Evolutionary conservation across 2,888 invertebrate species (phyloP).

Genomic region (Hirtodrosophila duncani): DNA sequence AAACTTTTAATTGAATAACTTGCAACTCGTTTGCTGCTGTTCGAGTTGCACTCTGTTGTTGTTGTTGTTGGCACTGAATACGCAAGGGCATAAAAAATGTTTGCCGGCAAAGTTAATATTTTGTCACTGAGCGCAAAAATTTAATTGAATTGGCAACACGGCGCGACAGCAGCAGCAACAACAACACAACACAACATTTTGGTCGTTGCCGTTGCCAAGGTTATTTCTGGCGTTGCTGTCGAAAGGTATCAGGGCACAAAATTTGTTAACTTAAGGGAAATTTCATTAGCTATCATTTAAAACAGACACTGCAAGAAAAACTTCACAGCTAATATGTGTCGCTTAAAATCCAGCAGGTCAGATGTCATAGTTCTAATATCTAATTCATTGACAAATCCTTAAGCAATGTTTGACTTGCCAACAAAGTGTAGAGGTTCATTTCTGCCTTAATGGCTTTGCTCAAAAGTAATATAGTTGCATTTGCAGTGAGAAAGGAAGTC

Average conservation of each 20-base stretch:
- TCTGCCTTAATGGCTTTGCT: too few relatives aligned
- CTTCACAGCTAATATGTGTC: constrained; percentile 1
- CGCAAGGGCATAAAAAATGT: constrained; percentile 34
- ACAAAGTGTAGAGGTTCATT: too few relatives aligned
- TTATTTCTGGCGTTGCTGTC: constrained; percentile 6
- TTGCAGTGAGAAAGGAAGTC: too few relatives aligned
- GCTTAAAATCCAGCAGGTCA: constrained; percentile 6
- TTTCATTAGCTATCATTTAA: constrained; percentile 64
- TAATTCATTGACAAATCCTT: too few relatives aligned
- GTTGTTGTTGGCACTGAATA: constrained; percentile 29
- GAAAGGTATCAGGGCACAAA: constrained; percentile 4
- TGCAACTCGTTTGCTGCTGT: constrained; percentile 57
- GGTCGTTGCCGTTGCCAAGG: constrained; percentile 13
- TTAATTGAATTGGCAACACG: constrained; percentile 63
- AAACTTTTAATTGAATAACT: constrained; percentile 71
- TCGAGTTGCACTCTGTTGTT: constrained; percentile 25
- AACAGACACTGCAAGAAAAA: constrained; percentile 3
- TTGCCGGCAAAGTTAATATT: constrained; percentile 52
- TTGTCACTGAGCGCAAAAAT: constrained; percentile 42
- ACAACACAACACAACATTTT: constrained; percentile 6
- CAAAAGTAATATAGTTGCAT: too few relatives aligned
- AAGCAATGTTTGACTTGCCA: too few relatives aligned
- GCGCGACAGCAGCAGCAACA: constrained; percentile 5
- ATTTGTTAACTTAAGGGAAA: constrained; percentile 48
- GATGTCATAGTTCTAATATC: too few relatives aligned